Base-by-base conservation (phyloP, 2,888 invertebrate genomes). In the Euphydryas editha region DNA sequence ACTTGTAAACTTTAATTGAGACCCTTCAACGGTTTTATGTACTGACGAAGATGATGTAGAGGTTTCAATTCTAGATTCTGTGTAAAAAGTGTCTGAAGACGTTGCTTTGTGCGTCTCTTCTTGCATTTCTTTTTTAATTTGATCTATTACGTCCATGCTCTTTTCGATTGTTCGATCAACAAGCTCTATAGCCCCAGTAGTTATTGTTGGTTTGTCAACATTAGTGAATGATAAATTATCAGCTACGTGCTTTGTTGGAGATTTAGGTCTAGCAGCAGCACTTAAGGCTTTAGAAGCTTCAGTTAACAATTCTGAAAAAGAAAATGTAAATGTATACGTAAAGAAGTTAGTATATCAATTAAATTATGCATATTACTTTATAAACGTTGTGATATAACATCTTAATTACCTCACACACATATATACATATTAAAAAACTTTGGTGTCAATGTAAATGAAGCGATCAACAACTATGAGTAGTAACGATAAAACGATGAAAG, bases 151-250 rank as follows among this genome's bases (percentile, higher is more conserved):
- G 56, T 85, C 84, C 46, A 89, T 85, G 61, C 91, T 91, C 69
- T 88, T 92, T 78, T 92, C 90, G 18, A 92, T 87, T 1, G 90
- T 87, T 44, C 92, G 83, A 76, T 94, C 93, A 13, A 94, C 94
- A 37, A 93, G 81, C 76, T 94, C 94, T 73, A 89, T 93, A 36
- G 93, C 93, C 69, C 94, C 94, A 60, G 85, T 93, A 0, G 93
- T 94, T 39, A 92, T 83, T 24, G 93, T 93, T 37, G 94, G 94
- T 74, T 93, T 93, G 70, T 92, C 91, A 37, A 93, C 90, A 72
- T 92, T 93, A 7, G 93, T 83, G 71, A 93, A 93, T 39, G 92
- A 83, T 21, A 92, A 70, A 71, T 93, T 91, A 72, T 92, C 93
- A 18, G 87, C 88, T 71, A 91, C 75, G 75, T 93, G 92, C 81